Base-by-base conservation (phyloP, 2,888 invertebrate genomes). In the Athetis lepigone region DNA sequence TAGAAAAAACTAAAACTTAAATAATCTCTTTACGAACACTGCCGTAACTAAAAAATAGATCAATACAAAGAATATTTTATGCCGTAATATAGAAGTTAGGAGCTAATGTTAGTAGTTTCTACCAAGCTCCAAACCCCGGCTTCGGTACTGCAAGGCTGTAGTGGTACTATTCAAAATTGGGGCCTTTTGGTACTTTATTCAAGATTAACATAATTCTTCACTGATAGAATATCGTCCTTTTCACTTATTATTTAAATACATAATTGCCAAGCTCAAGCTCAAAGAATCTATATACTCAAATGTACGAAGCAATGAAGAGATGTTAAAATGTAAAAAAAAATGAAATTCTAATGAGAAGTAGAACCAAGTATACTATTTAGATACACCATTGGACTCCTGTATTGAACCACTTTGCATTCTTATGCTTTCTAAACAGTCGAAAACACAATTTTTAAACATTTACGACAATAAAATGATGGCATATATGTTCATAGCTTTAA, bases 21-120 rank as follows among this genome's bases (percentile, higher is more conserved):
- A n/a, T n/a, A n/a, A n/a, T n/a, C 33, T 33, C 33, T 33, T 33
- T 33, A n/a, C 33, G 3, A 11, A 39, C 8, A 59, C 4, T 21
- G 27, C 39, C 68, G 29, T 36, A 19, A 9, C 45, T 46, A 60
- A 40, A 51, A 47, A 51, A 25, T 27, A 5, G 0, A n/a, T 9
- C 1, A 51, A 36, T 62, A 54, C 63, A 63, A 8, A 29, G 4
- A 36, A 51, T 16, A 37, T 21, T 21, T 16, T 4, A 43, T 19
- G 21, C 29, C 1, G 29, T 36, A 42, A 18, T 40, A 51, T 18
- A 52, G 18, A 42, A 36, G 47, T 60, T 57, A 72, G 6, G 42
- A 51, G 45, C 55, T 43, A 58, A 40, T 70, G 76, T 76, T 76
- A 76, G 75, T 76, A 58, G 18, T 57, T 27, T 39, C 60, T 72